Evolutionary conservation across 2,888 invertebrate genomes (phyloP).

Genomic region (Andrena hattorfiana): DNA sequence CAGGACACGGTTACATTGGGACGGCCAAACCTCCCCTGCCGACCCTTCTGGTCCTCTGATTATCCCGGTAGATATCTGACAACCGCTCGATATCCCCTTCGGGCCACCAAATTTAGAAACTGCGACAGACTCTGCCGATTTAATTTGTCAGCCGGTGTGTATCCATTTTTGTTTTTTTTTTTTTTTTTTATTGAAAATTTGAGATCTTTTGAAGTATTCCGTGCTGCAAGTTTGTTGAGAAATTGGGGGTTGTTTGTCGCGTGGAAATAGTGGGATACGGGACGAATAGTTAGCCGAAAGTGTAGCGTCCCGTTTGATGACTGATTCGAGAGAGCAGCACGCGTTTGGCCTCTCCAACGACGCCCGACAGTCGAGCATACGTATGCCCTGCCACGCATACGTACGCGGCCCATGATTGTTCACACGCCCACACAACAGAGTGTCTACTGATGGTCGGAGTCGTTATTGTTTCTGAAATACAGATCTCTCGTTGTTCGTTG

Average conservation of each 20-base stretch:
- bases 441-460: constrained; percentile 58
- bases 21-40: constrained; percentile 25
- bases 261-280: no score
- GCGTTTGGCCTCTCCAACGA: constrained; percentile 42
- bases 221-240: no score
- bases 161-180: no score
- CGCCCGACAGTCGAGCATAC: constrained; percentile 12
- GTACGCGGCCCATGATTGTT: constrained; percentile 46
- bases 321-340: not conserved
- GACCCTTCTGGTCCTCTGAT: not conserved
- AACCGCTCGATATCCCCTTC: no score
- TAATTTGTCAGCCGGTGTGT: no score
- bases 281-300: no score
- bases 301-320: no score
- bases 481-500: constrained; percentile 56
- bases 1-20: not conserved
- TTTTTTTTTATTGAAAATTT: no score
- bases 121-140: no score
- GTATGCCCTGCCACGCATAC: constrained; percentile 16
- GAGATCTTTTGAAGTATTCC: no score
- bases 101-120: not conserved
- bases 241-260: no score
- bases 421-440: constrained; percentile 55
- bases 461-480: constrained; percentile 43
- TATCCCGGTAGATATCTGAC: no score